Evolutionary conservation across 2,113 vertebrate genomes (phyloP).

Genomic region (Cephalophus harveyi): DNA sequence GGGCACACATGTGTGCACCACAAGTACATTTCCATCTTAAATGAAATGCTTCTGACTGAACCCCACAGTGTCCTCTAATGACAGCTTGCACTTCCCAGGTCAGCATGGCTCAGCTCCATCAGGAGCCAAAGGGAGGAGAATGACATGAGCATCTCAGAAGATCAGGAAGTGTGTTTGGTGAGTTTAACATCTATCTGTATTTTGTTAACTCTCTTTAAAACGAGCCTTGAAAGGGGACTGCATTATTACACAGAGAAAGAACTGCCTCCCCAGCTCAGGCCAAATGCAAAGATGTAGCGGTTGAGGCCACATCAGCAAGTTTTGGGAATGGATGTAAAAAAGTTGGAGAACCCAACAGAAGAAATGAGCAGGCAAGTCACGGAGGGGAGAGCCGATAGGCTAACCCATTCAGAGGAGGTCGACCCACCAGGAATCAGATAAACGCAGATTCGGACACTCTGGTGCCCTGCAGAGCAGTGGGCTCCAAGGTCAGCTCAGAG

Average conservation of each 20-base stretch:
- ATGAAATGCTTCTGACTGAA: background rate
- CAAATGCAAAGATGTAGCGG: rapidly evolving
- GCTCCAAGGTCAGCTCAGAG: background rate
- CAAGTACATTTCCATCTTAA: background rate
- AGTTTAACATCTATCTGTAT: too few species aligned
- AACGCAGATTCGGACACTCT: background rate
- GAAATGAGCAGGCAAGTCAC: rapidly evolving
- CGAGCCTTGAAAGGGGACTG: background rate
- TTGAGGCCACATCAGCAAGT: background rate
- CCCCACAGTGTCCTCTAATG: background rate
- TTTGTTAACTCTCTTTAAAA: background rate
- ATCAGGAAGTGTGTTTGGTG: background rate
- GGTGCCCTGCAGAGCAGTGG: background rate
- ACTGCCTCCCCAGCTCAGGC: background rate
- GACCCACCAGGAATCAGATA: rapidly evolving
- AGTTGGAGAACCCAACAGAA: rapidly evolving
- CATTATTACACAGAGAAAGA: background rate
- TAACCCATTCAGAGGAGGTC: rapidly evolving
- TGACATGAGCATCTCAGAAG: rapidly evolving
- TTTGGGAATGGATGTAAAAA: background rate
- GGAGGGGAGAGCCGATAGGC: background rate
- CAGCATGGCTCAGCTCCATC: rapidly evolving
- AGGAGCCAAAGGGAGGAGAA: background rate
- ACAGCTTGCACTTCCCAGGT: rapidly evolving
- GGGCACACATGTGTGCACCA: rapidly evolving